Base-by-base conservation (phyloP, 2,888 invertebrate species). In the Rhyacophila evoluta region DNA sequence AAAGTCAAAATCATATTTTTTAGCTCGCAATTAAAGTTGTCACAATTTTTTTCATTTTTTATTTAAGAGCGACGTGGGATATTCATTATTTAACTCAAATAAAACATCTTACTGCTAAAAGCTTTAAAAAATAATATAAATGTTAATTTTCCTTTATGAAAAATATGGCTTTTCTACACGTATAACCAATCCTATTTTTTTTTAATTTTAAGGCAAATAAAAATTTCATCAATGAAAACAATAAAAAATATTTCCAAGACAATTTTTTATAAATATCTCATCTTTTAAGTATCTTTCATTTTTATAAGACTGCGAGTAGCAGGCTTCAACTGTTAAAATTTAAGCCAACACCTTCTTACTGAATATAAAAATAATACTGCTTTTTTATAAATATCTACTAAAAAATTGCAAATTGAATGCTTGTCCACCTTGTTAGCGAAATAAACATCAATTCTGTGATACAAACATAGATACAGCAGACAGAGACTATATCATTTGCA, bases 331-430 rank as follows among this genome's bases (percentile, higher is more conserved):
- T 55, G 19, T 19, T 55, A 55, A 12, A 19, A 19, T 25, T 55
- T 0, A 55, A 55, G 25, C 55, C 55, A 55, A 55, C 10, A 55
- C 55, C 19, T 25, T 33, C 2, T 33, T 19, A 55, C 55, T 25
- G 25, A 55, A 55, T 55, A 55, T 19, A 25, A 55, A 55, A 55
- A 55, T 55, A 55, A 55, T 55, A 55, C 55, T 55, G 55, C 19
- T 55, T 55, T 19, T 55, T 55, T 55, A 1, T 25, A 33, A 33
- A 55, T 55, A 55, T 55, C 10, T 55, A 55, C 55, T 55, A 55
- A 33, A 55, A 1, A 55, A 2, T 55, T 55, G 55, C 19, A 55
- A 55, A 55, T 19, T 55, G 55, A 55, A 55, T 19, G 19, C 25
- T 55, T n/a, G n/a, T n/a, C n/a, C n/a, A n/a, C n/a, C n/a, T n/a